Evolutionary conservation across 2,888 invertebrate genomes (phyloP), one percentile per base, ranked within the genome.

Genomic region (Andrena chrysosceles): DNA sequence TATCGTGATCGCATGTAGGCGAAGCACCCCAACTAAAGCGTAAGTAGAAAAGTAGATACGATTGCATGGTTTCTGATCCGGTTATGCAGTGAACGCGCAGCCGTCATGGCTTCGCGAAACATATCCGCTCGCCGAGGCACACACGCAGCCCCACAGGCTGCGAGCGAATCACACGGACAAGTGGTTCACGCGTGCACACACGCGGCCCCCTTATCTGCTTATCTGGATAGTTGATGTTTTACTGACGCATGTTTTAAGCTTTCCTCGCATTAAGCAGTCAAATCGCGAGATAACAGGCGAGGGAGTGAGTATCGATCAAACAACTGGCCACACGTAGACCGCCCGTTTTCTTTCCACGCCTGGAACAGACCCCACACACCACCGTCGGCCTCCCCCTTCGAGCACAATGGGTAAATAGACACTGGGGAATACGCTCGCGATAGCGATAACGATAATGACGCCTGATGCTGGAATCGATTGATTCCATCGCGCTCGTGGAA

Each of bases 51-150:
- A 93, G 91, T 91, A 93, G 92, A 91, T 92, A 93, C 93, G 89
- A 92, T 91, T 93, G 93, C 93, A 94, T 93, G 93, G 93, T 94
- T 94, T 94, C 93, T 94, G 92, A 94, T 94, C 93, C 93, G 91
- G 92, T 93, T 94, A 93, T 90, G 89, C 88, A 86, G 77, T 81
- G 90, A 85, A 87, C 87, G 90, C 84, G 87, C 79, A 84, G 89
- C 91, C 85, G 85, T 89, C 92, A 90, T 91, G 93, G 93, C 93
- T 92, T 92, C 92, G 86, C 87, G 85, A 87, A 90, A 89, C 85
- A 82, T 81, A 81, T 83, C 75, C 70, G 77, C 56, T 33, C 23
- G 20, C 68, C 8, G 26, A 2, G 56, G 64, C 56, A 64, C 64
- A 42, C 52, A 62, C 62, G 60, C 59, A 52, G 8, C 2, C 35